These are phyloP conservation scores for Hestina assimilis DNA, from an alignment of 1,140 invertebrate species.

Conservation along the genomic window DNA sequence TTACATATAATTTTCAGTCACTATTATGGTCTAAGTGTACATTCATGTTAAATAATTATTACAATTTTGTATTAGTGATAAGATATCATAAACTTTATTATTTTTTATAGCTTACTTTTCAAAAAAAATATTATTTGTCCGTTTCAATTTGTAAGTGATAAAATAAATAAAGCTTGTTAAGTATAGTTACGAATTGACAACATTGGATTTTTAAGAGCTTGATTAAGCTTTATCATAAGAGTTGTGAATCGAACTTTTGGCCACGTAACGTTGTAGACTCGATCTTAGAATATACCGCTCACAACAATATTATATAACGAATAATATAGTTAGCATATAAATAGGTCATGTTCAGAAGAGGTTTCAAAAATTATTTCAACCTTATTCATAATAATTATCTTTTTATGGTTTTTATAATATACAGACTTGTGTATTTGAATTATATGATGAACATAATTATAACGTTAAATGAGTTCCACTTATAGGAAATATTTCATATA, in stretches of 20 bases:
- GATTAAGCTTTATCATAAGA: conserved; percentile 75
- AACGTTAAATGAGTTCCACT: too few relatives aligned
- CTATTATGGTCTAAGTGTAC: conserved; percentile 11
- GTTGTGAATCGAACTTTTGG: conserved; percentile 77
- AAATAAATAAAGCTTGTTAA: conserved; percentile 33
- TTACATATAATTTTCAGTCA: conserved; percentile 10
- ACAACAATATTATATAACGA: conserved; percentile 4
- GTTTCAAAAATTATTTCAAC: neutral
- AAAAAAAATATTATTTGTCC: conserved; percentile 12
- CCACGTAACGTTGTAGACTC: conserved; percentile 54
- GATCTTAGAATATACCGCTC: conserved; percentile 8
- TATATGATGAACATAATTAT: too few relatives aligned
- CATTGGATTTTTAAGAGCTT: conserved; percentile 71
- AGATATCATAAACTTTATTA: conserved; percentile 1
- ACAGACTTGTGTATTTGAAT: too few relatives aligned
- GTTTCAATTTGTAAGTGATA: conserved; percentile 12
- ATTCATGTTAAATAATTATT: conserved; percentile 16
- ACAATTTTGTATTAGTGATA: conserved; percentile 1
- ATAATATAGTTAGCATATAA: conserved; percentile 6
- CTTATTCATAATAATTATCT: neutral
- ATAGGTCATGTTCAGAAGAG: neutral
- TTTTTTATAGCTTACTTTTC: too few relatives aligned
- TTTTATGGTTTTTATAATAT: too few relatives aligned
- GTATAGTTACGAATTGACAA: conserved; percentile 32
- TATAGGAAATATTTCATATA: too few relatives aligned